phyloP scores from a whole-genome alignment of 2,113 vertebrate genomes.

The Typhlomys cinereus region DNA sequence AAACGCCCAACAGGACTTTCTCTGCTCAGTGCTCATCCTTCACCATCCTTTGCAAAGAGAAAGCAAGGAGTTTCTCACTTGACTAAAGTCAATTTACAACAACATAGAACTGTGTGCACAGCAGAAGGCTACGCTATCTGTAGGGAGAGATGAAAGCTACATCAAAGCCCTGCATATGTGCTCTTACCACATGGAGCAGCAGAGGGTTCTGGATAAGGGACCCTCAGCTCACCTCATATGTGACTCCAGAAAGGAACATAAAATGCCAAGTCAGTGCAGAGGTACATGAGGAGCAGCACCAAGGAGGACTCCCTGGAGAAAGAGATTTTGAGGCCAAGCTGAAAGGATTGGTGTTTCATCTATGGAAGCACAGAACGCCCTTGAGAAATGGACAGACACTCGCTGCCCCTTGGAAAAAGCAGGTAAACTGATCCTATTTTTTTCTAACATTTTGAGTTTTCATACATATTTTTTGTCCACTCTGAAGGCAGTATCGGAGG shows the following conservation, averaged over 20 bases:
- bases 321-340: neutral
- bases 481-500: neutral
- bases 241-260: neutral
- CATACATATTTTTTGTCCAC: neutral
- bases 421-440: neutral
- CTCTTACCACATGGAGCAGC: neutral
- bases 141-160: neutral
- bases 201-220: too few species aligned
- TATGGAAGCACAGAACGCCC: neutral
- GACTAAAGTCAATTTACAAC: neutral
- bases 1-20: neutral
- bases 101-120: neutral
- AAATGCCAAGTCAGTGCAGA: fast-evolving
- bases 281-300: fast-evolving
- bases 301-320: neutral
- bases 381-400: neutral
- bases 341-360: neutral
- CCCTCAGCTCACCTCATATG: neutral
- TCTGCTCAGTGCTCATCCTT: neutral
- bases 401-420: neutral
- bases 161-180: neutral
- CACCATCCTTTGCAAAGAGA: neutral
- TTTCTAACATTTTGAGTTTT: neutral
- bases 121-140: neutral
- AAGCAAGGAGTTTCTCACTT: neutral